Conservation (phyloP, 2,888 invertebrate genomes). For the Lycaena phlaeas region DNA sequence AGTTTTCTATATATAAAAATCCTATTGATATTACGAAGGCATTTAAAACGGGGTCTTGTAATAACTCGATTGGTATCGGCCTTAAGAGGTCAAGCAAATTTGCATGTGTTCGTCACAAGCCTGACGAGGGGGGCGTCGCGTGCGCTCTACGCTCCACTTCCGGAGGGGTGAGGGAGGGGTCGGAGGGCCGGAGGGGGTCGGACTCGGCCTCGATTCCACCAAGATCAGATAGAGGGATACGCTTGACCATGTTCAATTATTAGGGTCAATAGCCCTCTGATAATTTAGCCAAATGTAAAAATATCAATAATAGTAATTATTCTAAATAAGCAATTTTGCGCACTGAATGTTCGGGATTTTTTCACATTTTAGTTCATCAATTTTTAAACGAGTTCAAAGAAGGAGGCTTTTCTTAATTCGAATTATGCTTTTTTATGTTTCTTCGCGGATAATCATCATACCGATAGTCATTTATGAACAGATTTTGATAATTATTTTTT, state of each 20-base stretch:
- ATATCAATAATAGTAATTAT: too few species aligned
- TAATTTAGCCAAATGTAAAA: neutral
- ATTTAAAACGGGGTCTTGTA: conserved; percentile 4
- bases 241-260: neutral
- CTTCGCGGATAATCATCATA: too few species aligned
- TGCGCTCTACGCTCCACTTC: conserved; percentile 52
- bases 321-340: too few species aligned
- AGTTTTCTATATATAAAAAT: neutral
- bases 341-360: too few species aligned
- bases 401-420: too few species aligned
- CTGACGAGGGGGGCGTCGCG: conserved; percentile 36
- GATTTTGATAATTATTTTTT: too few species aligned
- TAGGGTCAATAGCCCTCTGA: conserved; percentile 3
- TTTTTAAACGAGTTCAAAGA: too few species aligned
- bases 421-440: too few species aligned
- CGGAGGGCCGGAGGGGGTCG: conserved; percentile 19
- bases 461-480: too few species aligned
- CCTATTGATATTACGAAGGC: neutral
- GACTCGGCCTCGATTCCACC: conserved; percentile 49
- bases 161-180: conserved; percentile 33
- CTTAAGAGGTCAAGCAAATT: conserved; percentile 45
- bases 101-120: conserved; percentile 55
- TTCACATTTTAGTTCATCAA: too few species aligned
- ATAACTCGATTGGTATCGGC: conserved; percentile 34
- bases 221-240: conserved; percentile 42